Evolutionary conservation across 2,888 invertebrate species (phyloP).

Genomic region (Agriopis aurantiaria): DNA sequence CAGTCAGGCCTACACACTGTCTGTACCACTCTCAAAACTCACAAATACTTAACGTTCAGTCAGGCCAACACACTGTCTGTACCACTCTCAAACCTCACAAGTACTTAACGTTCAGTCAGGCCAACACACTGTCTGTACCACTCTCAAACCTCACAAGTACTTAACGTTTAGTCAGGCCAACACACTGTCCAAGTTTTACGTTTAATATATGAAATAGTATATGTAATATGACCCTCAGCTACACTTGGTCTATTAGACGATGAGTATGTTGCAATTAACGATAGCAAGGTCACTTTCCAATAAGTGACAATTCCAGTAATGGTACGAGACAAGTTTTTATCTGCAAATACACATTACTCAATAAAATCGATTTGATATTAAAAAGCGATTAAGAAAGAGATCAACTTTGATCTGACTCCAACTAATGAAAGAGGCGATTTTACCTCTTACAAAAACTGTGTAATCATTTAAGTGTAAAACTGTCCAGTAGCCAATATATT

Average conservation of each 20-base stretch:
- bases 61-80: background rate
- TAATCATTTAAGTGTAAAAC: background rate
- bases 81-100: background rate
- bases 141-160: background rate
- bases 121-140: background rate
- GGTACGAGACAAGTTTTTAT: background rate
- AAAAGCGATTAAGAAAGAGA: conserved; percentile 3
- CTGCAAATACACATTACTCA: background rate
- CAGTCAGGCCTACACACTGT: too few species aligned
- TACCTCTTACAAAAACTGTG: background rate
- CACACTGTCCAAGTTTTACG: too few species aligned
- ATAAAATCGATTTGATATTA: background rate
- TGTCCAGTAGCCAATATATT: background rate
- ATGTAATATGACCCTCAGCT: too few species aligned
- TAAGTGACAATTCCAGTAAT: background rate
- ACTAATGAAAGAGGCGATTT: conserved; percentile 11
- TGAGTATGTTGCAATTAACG: background rate
- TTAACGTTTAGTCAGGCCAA: background rate
- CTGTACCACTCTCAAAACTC: too few species aligned
- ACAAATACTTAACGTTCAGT: background rate
- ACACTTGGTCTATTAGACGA: too few species aligned
- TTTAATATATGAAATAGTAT: too few species aligned
- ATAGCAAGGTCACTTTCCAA: background rate
- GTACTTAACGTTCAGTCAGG: background rate
- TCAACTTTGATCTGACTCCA: conserved; percentile 1